phyloP scores from a whole-genome alignment of 1,140 invertebrate species.

The Euura lappo region DNA sequence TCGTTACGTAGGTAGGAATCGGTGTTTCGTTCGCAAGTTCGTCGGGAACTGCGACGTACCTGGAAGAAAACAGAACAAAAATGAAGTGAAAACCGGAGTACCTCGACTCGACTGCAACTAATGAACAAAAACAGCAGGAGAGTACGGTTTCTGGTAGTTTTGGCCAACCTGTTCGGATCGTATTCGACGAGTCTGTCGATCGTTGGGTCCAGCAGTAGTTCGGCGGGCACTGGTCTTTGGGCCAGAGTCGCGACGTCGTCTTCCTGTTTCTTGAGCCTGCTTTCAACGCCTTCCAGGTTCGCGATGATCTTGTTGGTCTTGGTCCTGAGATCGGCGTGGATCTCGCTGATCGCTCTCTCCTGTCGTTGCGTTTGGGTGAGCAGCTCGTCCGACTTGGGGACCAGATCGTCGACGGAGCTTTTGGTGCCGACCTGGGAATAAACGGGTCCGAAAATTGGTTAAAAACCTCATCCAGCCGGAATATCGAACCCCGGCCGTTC shows the following conservation, averaged over 20 bases:
- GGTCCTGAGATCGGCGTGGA: conserved; percentile 79
- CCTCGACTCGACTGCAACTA: background rate
- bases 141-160: background rate
- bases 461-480: background rate
- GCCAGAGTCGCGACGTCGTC: conserved; percentile 76
- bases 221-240: conserved; percentile 73
- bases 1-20: conserved; percentile 40
- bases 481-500: too few species aligned
- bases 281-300: conserved; percentile 85
- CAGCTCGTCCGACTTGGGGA: conserved; percentile 85
- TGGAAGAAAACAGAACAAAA: conserved; percentile 13
- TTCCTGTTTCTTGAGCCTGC: conserved; percentile 81
- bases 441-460: background rate
- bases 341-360: conserved; percentile 85
- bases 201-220: conserved; percentile 76
- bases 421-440: conserved; percentile 72
- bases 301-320: conserved; percentile 88
- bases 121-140: too few species aligned
- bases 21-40: conserved; percentile 45
- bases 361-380: conserved; percentile 85
- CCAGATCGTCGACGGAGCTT: conserved; percentile 80
- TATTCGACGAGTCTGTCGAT: conserved; percentile 79
- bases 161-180: conserved; percentile 68
- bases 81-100: background rate
- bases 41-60: conserved; percentile 43